phyloP scores from a whole-genome alignment of 2,797 vertebrate species.

The Clamator glandarius region DNA sequence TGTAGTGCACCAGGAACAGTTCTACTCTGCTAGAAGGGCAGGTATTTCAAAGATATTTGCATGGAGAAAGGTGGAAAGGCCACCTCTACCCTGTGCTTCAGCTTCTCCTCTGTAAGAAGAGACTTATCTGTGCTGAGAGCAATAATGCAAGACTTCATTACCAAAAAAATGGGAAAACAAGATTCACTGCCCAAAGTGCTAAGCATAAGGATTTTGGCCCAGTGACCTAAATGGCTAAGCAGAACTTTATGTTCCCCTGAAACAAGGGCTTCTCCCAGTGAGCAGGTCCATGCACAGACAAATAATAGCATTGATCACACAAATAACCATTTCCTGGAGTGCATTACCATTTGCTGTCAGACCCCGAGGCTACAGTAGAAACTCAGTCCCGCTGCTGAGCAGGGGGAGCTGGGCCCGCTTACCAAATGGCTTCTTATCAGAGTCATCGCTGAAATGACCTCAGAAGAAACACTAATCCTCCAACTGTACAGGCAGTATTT shows the following conservation, averaged over 20 bases:
- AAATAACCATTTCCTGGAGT: neutral
- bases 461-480: neutral
- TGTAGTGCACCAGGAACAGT: neutral
- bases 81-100: neutral
- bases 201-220: neutral
- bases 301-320: neutral
- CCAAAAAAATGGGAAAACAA: neutral
- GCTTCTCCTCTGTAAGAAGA: neutral
- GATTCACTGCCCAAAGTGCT: neutral
- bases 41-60: neutral
- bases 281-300: neutral
- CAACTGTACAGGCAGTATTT: neutral
- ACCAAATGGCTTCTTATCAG: neutral
- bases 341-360: neutral
- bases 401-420: neutral
- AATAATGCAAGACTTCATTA: neutral
- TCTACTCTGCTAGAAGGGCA: neutral
- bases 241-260: conserved; percentile 18
- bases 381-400: neutral
- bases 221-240: neutral
- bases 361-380: neutral
- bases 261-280: neutral
- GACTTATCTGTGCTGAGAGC: neutral
- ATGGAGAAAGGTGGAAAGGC: neutral
- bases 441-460: conserved; percentile 3